These are phyloP conservation scores for Apotomis capreana DNA, from an alignment of 2,888 invertebrate genomes.

Conservation along the genomic window DNA sequence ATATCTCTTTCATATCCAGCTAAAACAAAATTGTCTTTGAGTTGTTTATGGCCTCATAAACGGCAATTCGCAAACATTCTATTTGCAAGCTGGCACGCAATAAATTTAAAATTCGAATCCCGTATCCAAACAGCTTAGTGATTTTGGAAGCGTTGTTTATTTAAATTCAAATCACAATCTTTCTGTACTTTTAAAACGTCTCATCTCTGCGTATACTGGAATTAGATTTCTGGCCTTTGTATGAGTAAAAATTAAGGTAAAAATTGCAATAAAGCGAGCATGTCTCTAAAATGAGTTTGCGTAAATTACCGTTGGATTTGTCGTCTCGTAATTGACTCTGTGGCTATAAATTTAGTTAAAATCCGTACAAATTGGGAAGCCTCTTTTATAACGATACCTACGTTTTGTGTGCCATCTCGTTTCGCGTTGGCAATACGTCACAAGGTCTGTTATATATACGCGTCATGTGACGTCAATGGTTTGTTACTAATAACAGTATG, in stretches of 20 bases:
- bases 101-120: constrained; percentile 36
- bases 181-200: neutral
- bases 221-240: neutral
- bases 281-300: neutral
- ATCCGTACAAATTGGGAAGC: constrained; percentile 6
- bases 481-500: constrained; percentile 12
- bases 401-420: neutral
- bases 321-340: constrained; percentile 35
- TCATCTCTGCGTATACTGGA: neutral
- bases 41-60: constrained; percentile 15
- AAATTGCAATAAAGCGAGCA: neutral
- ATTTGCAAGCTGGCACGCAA: constrained; percentile 31
- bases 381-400: constrained; percentile 1
- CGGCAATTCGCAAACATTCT: constrained; percentile 20
- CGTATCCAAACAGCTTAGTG: neutral
- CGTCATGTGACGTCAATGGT: constrained; percentile 20
- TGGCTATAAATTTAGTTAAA: constrained; percentile 36
- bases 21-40: constrained; percentile 9
- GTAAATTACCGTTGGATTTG: constrained; percentile 15
- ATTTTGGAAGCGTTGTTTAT: constrained; percentile 34
- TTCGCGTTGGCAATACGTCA: constrained; percentile 19
- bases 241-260: neutral
- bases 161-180: constrained; percentile 32
- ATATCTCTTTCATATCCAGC: neutral
- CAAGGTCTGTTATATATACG: neutral